Percentiles rank a stretch among this genome's conserved stretches.
phyloP scores from a whole-genome alignment of 23 tunicate species.

The Ciona savignyi region DNA sequence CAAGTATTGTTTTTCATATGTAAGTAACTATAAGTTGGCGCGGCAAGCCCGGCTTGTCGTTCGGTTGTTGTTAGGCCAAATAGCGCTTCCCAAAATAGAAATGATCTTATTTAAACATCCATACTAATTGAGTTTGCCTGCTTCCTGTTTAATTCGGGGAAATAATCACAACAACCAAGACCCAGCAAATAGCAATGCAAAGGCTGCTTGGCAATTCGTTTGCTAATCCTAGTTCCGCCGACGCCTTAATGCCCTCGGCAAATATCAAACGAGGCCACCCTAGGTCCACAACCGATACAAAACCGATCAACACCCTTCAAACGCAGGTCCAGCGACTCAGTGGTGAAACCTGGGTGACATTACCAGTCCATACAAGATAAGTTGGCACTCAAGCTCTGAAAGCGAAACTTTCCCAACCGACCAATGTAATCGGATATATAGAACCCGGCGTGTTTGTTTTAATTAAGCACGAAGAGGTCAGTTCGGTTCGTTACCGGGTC shows the following conservation, averaged over 20 bases:
- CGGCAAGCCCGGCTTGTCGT: too few species aligned
- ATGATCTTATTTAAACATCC: neutral
- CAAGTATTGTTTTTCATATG: too few species aligned
- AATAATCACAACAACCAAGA: neutral
- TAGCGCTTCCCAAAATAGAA: too few species aligned
- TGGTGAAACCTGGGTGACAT: neutral
- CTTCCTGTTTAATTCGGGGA: neutral
- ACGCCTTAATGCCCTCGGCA: neutral
- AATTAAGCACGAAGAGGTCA: neutral
- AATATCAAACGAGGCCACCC: neutral
- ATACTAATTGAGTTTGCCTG: neutral
- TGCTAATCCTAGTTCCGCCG: neutral
- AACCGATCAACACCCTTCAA: neutral
- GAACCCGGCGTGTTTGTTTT: neutral
- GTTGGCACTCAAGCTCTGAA: neutral
- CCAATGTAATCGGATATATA: neutral
- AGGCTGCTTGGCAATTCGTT: neutral
- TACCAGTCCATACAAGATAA: neutral
- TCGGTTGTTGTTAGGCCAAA: too few species aligned
- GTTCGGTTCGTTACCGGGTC: neutral
- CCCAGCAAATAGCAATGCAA: neutral
- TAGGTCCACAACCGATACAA: neutral
- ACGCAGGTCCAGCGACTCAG: neutral
- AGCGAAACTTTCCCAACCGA: neutral
- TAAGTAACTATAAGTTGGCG: too few species aligned